A percentile compares a stretch with the other conserved stretches of the same genome.
Conservation (phyloP, 2,113 vertebrate species). For the Prunella himalayana region DNA sequence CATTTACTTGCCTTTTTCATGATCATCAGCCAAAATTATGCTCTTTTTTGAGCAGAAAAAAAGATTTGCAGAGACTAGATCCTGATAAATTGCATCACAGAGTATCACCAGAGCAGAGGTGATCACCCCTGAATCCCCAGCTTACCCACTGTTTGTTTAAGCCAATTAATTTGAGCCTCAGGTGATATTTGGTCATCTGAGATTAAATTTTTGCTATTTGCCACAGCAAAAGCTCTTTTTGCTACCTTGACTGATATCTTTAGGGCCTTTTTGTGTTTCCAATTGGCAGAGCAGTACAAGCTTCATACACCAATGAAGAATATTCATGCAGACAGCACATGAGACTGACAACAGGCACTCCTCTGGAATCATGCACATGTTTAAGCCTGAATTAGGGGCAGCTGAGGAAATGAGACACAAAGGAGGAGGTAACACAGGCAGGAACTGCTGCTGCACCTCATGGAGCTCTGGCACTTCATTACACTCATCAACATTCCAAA, state of each 20-base stretch:
- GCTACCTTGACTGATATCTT: neutral
- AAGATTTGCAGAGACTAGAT: neutral
- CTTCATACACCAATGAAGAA: neutral
- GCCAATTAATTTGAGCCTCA: neutral
- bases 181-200: neutral
- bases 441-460: neutral
- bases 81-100: neutral
- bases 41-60: neutral
- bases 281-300: neutral
- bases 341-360: neutral
- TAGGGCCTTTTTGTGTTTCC: neutral
- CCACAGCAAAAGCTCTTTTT: neutral
- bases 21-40: neutral
- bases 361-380: neutral
- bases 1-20: neutral
- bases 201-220: neutral
- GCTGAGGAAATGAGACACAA: neutral
- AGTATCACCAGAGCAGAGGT: neutral
- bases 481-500: neutral
- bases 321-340: rapidly evolving
- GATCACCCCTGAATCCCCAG: neutral
- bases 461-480: neutral
- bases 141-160: neutral
- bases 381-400: neutral
- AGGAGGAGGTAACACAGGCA: neutral